These are phyloP conservation scores for Euura saliciscinereae DNA, from an alignment of 1,140 invertebrate species.

Conservation along the genomic window DNA sequence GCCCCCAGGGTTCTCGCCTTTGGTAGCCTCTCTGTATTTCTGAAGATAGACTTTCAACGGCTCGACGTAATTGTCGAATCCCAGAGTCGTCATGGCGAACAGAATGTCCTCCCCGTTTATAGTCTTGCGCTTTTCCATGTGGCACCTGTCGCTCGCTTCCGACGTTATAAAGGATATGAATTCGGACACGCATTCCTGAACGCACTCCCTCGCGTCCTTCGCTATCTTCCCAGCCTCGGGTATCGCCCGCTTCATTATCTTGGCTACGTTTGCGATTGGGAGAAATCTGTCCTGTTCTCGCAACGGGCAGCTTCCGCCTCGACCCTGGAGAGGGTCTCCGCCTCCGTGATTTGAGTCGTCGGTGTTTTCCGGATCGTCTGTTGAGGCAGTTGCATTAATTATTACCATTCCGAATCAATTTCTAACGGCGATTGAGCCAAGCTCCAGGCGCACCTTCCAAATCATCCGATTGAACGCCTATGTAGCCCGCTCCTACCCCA, in stretches of 20 bases:
- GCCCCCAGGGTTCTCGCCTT: slow-evolving; percentile 52
- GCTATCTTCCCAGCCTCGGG: slow-evolving; percentile 97
- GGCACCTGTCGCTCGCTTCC: slow-evolving; percentile 95
- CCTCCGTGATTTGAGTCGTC: slow-evolving; percentile 73
- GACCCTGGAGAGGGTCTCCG: slow-evolving; percentile 58
- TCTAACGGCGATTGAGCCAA: slow-evolving; percentile 16
- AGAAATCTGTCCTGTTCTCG: slow-evolving; percentile 94
- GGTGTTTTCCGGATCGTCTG: slow-evolving; percentile 69
- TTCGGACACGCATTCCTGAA: slow-evolving; percentile 99
- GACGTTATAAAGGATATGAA: slow-evolving; percentile 99
- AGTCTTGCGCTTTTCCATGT: slow-evolving; percentile 98
- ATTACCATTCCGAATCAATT: slow-evolving; percentile 18
- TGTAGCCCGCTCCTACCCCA: slow-evolving; percentile 50
- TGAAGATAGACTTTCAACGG: slow-evolving; percentile 95
- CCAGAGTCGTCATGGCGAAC: slow-evolving; percentile 95
- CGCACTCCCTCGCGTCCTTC: slow-evolving; percentile 98
- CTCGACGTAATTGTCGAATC: slow-evolving; percentile 99
- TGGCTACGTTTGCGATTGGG: slow-evolving; percentile 97
- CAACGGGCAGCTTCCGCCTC: slow-evolving; percentile 62
- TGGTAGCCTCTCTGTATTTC: slow-evolving; percentile 89
- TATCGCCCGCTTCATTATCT: slow-evolving; percentile 99
- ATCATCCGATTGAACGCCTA: slow-evolving; percentile 58
- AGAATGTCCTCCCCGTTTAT: slow-evolving; percentile 99
- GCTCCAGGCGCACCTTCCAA: slow-evolving; percentile 52
- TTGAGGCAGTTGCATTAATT: slow-evolving; percentile 5